Conservation (phyloP, 2,797 vertebrate species). For the Cetoscarus ocellatus region DNA sequence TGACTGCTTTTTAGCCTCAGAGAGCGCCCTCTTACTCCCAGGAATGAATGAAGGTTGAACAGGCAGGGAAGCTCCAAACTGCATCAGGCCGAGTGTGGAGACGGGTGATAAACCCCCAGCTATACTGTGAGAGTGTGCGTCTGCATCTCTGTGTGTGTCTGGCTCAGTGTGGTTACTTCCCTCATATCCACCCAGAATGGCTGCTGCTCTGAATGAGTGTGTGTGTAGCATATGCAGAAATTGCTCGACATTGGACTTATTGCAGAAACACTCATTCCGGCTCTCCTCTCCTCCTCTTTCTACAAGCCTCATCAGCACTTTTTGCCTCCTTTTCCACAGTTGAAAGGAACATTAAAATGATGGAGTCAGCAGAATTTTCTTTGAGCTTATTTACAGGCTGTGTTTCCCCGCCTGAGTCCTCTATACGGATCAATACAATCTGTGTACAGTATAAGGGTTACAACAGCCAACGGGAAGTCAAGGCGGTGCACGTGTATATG, state of each 20-base stretch:
- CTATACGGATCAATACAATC: conserved; percentile 75
- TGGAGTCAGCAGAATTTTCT: conserved; percentile 66
- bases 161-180: conserved; percentile 34
- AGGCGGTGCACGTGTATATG: conserved; percentile 3
- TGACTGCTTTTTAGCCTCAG: conserved; percentile 37
- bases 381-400: conserved; percentile 76
- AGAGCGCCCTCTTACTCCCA: conserved; percentile 37
- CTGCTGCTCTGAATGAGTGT: conserved; percentile 27
- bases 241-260: conserved; percentile 68
- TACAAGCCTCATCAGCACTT: conserved; percentile 76
- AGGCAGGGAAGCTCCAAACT: conserved; percentile 41
- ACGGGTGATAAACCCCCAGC: conserved; percentile 61
- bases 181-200: conserved; percentile 41
- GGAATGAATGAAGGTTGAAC: conserved; percentile 51
- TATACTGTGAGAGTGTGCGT: conserved; percentile 24
- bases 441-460: conserved; percentile 61
- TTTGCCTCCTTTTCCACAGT: conserved; percentile 64
- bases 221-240: conserved; percentile 56
- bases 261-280: conserved; percentile 61
- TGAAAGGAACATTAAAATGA: conserved; percentile 72
- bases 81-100: conserved; percentile 60
- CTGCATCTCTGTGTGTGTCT: conserved; percentile 21
- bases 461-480: conserved; percentile 42
- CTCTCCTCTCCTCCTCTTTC: conserved; percentile 40
- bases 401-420: conserved; percentile 51